Conservation (phyloP, 2,797 vertebrate genomes). For the Thripadectes ignobilis region DNA sequence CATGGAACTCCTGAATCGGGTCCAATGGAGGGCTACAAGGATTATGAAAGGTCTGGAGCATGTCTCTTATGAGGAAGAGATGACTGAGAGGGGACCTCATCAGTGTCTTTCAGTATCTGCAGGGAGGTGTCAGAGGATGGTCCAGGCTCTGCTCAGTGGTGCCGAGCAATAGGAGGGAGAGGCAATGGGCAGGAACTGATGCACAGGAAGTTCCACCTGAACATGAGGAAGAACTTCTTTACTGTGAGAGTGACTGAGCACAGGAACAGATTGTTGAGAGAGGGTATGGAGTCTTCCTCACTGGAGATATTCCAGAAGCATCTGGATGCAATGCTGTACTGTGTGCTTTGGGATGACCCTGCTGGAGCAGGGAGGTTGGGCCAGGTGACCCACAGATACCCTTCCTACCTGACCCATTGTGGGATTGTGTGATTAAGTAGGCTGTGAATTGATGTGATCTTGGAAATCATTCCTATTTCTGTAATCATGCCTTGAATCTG, state of each 20-base stretch:
- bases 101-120: background rate
- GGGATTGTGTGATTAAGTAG: background rate
- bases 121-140: background rate
- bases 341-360: background rate
- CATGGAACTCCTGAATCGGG: fast-evolving
- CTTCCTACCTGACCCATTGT: background rate
- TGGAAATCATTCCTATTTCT: background rate
- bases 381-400: background rate
- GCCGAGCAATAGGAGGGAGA: background rate
- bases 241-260: background rate
- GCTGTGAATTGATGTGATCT: background rate
- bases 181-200: background rate
- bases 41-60: background rate
- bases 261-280: background rate
- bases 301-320: background rate
- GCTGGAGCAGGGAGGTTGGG: background rate
- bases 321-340: background rate
- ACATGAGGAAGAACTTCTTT: background rate
- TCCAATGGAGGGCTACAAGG: background rate
- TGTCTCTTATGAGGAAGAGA: fast-evolving
- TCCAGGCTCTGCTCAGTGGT: background rate
- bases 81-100: background rate
- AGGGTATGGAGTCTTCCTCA: background rate
- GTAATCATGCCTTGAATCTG: background rate
- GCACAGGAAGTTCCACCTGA: background rate